phyloP scores from a whole-genome alignment of 1,140 invertebrate genomes.

The Drosophila triauraria region DNA sequence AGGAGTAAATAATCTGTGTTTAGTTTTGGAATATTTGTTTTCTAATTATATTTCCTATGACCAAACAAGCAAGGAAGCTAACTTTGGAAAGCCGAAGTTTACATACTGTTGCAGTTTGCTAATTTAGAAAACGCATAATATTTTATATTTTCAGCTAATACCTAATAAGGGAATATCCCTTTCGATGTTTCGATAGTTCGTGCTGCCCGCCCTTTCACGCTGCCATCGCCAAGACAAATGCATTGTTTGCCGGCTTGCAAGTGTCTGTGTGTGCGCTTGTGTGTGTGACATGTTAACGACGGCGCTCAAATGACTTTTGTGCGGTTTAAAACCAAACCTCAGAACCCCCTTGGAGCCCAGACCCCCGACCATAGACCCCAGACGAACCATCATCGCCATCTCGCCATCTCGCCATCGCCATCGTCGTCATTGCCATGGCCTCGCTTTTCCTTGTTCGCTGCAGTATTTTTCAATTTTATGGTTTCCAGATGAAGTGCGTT shows the following conservation, averaged over 20 bases:
- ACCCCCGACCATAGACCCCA: background rate
- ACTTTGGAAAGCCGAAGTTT: no score
- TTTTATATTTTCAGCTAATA: no score
- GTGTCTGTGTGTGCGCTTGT: conserved; percentile 37
- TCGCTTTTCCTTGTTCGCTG: conserved; percentile 54
- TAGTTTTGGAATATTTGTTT: no score
- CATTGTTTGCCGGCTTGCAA: conserved; percentile 32
- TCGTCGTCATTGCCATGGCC: conserved; percentile 53
- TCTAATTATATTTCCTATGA: no score
- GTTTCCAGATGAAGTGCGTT: conserved; percentile 82
- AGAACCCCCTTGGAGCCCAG: conserved; percentile 1
- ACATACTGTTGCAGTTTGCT: no score
- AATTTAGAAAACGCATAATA: no score
- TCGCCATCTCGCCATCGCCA: background rate
- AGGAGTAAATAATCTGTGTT: no score
- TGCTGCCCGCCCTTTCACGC: conserved; percentile 4
- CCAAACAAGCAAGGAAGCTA: no score
- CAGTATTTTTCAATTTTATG: conserved; percentile 81
- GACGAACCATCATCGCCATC: conserved; percentile 17
- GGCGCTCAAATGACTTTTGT: conserved; percentile 81
- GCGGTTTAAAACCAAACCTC: conserved; percentile 74
- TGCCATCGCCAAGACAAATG: conserved; percentile 17
- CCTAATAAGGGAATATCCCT: no score
- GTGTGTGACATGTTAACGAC: conserved; percentile 80
- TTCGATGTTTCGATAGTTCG: background rate